Base-by-base conservation (phyloP, 2,888 invertebrate species). In the Metallyticus violacea region DNA sequence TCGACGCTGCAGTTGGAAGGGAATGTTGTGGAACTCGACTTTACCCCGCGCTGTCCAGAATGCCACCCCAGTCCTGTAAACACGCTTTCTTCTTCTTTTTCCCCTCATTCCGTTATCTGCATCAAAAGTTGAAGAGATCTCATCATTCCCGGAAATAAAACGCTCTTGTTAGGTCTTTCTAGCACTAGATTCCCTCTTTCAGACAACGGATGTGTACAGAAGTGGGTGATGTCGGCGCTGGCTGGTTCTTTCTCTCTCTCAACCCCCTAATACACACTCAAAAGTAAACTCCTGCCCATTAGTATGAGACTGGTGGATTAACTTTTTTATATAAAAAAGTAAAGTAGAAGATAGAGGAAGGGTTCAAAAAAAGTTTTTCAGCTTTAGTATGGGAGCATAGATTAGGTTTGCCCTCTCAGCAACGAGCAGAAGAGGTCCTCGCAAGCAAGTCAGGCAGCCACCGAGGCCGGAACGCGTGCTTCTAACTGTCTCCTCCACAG, bases 181-280 rank as follows among this genome's bases (percentile, higher is more conserved):
- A 62, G 40, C 1, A 0, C 40, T 62, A 62, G 40, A 4, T 62
- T 62, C 15, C 22, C 40, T 62, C 22, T 62, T 62, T 62, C 40
- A 62, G 40, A 62, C 40, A 15, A 62, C 15, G 15, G 22, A 2
- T 15, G 22, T 62, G 40, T 15, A 62, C 40, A 62, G 40, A 62
- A 62, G 40, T 62, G 40, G 40, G 40, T 9, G 40, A 40, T 40
- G 40, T 40, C 9, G 40, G n/a, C n/a, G n/a, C n/a, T n/a, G n/a
- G n/a, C n/a, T n/a, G n/a, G 40, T 83, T 83, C 83, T 77, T 77
- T 77, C 77, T 77, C 83, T 81, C 62, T 83, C n/a, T 76, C 83
- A 77, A 83, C 83, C 83, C n/a, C 83, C 83, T 83, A 83, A 83
- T 81, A 81, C 77, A 83, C 83, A 83, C 83, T 83, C 83, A 83